Evolutionary conservation across 1,140 invertebrate species (phyloP), one percentile per base, ranked within the genome.

Genomic region (Scaptomyza montana): DNA sequence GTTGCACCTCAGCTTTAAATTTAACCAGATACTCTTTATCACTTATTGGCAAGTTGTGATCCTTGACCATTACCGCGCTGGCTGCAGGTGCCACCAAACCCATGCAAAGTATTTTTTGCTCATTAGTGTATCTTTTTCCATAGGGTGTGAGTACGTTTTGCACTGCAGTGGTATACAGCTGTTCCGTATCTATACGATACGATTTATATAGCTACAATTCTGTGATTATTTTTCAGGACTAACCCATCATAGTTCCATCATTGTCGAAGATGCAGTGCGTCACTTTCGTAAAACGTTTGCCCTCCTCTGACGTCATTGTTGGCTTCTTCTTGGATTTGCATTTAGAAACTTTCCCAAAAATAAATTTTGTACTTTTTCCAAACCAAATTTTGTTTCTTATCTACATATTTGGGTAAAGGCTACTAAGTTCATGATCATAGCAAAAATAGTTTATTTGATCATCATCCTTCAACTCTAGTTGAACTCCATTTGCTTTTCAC

Each of bases 171-270:
- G 13, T 10, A 33, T 80, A 85, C 1, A 61, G 5, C 0, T 13
- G 19, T 46, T 87, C 81, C 6, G 74, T 76, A 41, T 86, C 81
- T 86, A 2, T 2, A 6, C 5, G 0, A 43, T 43, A 25, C 5
- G 21, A 5, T n/a, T 6, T 5, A 3, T 36, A 16, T 6, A 36
- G 2, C 1, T n/a, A 25, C 21, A 25, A 25, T 25, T 25, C 21
- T 25, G 21, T 25, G 21, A 25, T 25, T 4, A 25, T 25, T 25
- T 25, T 25, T 25, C 21, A 25, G 21, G 5, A 1, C 28, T 55
- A 57, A 86, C 81, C 82, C 65, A 86, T 54, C 7, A 86, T 21
- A 7, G 78, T 87, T 12, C 81, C 81, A 78, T 86, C 81, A 19
- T 62, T 70, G 47, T 86, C 81, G 1, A 86, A 87, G 10, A 86